Conservation (phyloP, 2,113 vertebrate genomes). For the Tyto alba region DNA sequence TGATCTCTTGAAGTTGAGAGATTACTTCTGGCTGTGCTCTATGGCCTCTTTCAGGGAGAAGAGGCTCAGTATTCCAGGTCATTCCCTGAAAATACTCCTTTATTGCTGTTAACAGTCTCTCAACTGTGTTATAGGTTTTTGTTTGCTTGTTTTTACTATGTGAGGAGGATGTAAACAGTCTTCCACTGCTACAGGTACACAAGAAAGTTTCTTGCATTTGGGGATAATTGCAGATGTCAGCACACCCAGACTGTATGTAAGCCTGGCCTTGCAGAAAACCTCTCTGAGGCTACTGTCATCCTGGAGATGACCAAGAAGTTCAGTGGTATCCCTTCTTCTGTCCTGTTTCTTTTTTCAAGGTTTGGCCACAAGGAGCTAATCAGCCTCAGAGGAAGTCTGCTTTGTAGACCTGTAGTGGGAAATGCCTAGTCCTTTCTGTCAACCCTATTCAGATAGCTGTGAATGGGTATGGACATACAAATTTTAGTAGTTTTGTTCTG, state of each 20-base stretch:
- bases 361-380: not conserved
- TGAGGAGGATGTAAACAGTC: not conserved
- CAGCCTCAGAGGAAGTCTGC: not conserved
- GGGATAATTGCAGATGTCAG: not conserved
- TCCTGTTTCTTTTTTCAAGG: not conserved
- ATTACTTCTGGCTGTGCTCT: not conserved
- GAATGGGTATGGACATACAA: fast-evolving
- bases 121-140: not conserved
- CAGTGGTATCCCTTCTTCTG: not conserved
- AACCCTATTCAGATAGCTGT: not conserved
- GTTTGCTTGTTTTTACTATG: not conserved
- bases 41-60: not conserved
- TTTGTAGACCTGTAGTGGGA: not conserved
- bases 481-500: not conserved
- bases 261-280: not conserved
- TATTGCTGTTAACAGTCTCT: not conserved
- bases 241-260: fast-evolving
- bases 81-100: not conserved
- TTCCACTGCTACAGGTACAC: not conserved
- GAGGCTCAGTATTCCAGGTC: not conserved
- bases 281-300: not conserved
- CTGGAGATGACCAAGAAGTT: not conserved
- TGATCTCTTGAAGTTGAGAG: not conserved
- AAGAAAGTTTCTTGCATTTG: not conserved
- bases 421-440: not conserved